Conservation (phyloP, 2,113 vertebrate species). For the Chloropsis hardwickii region DNA sequence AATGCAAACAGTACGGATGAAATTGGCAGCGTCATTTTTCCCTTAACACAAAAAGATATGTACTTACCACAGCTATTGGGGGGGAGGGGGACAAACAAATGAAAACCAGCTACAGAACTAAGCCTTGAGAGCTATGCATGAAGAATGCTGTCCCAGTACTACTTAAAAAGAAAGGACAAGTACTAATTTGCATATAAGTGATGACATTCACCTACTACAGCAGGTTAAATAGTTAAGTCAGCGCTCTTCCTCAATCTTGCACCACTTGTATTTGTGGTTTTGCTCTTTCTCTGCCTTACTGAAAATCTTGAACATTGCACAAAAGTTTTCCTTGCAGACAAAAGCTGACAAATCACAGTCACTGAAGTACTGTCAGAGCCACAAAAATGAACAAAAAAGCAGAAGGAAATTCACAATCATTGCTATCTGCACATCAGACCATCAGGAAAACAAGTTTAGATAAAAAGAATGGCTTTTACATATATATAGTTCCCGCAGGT, state of each 20-base stretch:
- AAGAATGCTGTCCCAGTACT: neutral
- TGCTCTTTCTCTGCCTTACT: neutral
- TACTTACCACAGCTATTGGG: neutral
- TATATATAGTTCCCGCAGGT: rapidly evolving
- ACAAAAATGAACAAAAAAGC: neutral
- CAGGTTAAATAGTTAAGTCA: neutral
- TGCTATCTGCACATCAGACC: neutral
- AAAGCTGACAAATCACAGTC: neutral
- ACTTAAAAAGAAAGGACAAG: neutral
- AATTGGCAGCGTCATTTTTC: neutral
- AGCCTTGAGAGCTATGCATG: neutral
- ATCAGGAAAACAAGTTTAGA: neutral
- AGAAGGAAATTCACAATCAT: neutral
- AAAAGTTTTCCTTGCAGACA: neutral
- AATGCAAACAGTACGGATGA: neutral
- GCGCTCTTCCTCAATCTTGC: neutral
- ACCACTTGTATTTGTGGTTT: neutral
- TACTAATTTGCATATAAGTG: neutral
- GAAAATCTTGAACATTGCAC: neutral
- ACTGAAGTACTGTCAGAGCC: neutral
- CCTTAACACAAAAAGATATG: neutral
- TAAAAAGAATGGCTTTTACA: neutral
- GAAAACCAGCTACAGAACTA: neutral
- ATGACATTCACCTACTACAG: neutral
- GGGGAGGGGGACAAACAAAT: neutral